Conservation (phyloP, 2,888 invertebrate species). For the Yponomeuta cagnagella region DNA sequence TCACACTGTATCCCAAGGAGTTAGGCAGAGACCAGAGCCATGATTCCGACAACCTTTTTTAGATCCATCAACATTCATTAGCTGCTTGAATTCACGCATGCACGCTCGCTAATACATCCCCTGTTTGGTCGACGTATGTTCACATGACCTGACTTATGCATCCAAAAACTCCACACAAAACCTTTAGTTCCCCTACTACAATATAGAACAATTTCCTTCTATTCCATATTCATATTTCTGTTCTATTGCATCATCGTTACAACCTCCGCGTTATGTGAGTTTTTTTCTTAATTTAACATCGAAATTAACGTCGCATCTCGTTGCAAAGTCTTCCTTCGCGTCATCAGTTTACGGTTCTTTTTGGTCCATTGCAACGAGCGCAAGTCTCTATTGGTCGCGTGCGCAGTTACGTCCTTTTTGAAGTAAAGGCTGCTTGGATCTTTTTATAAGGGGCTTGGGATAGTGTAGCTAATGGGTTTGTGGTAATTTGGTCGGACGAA, state of each 20-base stretch:
- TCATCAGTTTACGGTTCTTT: neutral
- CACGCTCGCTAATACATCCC: too few relatives aligned
- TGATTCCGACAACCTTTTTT: too few relatives aligned
- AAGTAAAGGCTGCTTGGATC: conserved; percentile 21
- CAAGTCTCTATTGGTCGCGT: conserved; percentile 47
- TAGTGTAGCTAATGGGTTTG: conserved; percentile 61
- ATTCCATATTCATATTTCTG: conserved; percentile 10
- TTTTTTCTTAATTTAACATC: conserved; percentile 1
- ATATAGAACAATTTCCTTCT: conserved; percentile 6
- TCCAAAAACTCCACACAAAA: neutral
- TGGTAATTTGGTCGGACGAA: conserved; percentile 56
- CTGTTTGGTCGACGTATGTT: too few relatives aligned
- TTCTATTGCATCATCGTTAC: conserved; percentile 10
- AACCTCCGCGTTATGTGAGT: conserved; percentile 9
- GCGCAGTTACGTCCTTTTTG: conserved; percentile 51
- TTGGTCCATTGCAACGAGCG: neutral
- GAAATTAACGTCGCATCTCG: neutral
- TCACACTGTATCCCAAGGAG: too few relatives aligned
- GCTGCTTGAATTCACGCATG: too few relatives aligned
- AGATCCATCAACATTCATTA: too few relatives aligned
- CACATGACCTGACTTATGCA: too few relatives aligned
- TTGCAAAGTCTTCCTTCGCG: neutral
- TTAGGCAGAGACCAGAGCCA: too few relatives aligned
- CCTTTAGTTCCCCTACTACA: neutral
- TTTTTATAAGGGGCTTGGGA: conserved; percentile 60